These are phyloP conservation scores for Drosophila erecta DNA, from an alignment of 1,140 invertebrate species.

Conservation along the genomic window DNA sequence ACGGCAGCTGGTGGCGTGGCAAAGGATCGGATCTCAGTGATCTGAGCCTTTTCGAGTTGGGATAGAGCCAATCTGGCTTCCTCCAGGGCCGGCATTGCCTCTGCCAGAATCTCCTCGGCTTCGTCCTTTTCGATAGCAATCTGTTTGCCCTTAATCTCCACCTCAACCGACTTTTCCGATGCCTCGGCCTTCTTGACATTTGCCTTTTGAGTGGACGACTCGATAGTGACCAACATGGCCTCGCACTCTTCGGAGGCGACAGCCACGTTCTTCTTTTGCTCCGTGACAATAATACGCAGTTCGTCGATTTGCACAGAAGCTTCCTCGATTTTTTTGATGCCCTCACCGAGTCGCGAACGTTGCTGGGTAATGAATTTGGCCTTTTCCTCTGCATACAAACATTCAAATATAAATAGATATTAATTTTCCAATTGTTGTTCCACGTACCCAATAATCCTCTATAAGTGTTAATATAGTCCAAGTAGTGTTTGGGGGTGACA, in stretches of 20 bases:
- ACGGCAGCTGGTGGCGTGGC: conserved; percentile 95
- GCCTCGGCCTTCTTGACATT: conserved; percentile 91
- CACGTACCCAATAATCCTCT: conserved; percentile 89
- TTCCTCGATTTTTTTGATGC: conserved; percentile 84
- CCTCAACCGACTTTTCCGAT: conserved; percentile 91
- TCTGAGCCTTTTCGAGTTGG: conserved; percentile 94
- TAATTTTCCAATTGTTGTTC: too few relatives aligned
- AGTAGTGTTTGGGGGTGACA: conserved; percentile 95
- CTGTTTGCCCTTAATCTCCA: conserved; percentile 91
- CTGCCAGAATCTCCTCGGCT: conserved; percentile 91
- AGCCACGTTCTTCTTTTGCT: conserved; percentile 82
- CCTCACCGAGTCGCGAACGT: conserved; percentile 83
- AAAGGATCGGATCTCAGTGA: conserved; percentile 94
- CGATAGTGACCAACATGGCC: conserved; percentile 78
- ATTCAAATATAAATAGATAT: neutral
- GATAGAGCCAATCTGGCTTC: conserved; percentile 91
- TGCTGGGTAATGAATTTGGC: conserved; percentile 85
- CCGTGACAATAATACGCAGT: conserved; percentile 75
- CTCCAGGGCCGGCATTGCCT: conserved; percentile 92
- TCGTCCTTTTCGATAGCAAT: conserved; percentile 92
- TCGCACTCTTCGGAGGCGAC: conserved; percentile 78
- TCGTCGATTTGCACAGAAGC: conserved; percentile 81
- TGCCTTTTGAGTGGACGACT: conserved; percentile 87
- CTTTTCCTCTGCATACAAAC: conserved; percentile 80
- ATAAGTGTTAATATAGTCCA: conserved; percentile 93